Conservation (phyloP, 2,113 vertebrate genomes). For the Heptranchias perlo region DNA sequence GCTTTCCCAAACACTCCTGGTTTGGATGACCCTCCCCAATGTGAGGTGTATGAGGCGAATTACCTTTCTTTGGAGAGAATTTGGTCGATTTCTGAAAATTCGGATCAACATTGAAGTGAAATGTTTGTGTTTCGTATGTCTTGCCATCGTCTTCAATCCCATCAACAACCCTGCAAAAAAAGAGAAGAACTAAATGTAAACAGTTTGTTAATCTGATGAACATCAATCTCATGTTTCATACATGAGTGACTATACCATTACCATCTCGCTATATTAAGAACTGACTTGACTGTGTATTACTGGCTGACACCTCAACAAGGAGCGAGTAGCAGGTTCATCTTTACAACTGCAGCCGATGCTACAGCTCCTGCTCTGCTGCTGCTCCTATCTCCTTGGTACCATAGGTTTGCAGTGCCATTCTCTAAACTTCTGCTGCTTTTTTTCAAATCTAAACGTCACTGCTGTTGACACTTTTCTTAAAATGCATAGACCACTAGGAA, state of each 20-base stretch:
- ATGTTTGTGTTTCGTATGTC: conserved; percentile 55
- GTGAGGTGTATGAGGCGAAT: neutral
- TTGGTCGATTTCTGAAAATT: neutral
- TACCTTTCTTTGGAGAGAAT: conserved; percentile 16
- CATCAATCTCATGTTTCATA: neutral
- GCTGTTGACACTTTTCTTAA: neutral
- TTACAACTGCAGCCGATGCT: neutral
- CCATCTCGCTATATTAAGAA: neutral
- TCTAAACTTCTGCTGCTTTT: neutral
- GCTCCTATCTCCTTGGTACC: neutral
- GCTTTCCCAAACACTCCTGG: neutral
- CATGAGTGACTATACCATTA: neutral
- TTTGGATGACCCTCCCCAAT: neutral
- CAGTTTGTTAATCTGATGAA: neutral
- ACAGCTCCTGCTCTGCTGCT: neutral
- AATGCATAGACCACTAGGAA: neutral
- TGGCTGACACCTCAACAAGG: neutral
- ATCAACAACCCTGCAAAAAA: conserved; percentile 73
- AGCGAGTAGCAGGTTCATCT: neutral
- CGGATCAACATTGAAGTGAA: conserved; percentile 69
- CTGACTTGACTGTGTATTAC: neutral
- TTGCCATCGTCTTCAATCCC: conserved; percentile 79
- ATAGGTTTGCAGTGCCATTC: neutral
- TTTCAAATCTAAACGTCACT: neutral
- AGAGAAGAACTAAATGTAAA: conserved; percentile 13